Evolutionary conservation across 2,888 invertebrate genomes (phyloP), one percentile per base, ranked within the genome.

Genomic region (Ecdyonurus torrentis): DNA sequence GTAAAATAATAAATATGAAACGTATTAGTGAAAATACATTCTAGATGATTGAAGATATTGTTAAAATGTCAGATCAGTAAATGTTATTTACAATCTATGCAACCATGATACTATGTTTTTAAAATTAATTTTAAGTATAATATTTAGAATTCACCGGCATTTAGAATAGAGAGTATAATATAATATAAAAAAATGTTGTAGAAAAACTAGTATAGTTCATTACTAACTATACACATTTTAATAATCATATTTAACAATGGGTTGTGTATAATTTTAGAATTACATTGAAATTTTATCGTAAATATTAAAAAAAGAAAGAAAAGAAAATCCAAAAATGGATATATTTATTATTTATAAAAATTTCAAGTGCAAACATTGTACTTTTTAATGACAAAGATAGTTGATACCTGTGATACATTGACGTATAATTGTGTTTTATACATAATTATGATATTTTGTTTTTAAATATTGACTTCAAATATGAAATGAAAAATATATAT

Each of bases 1-100:
- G 83, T 82, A 68, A 66, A 59, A n/a, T 7, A 19, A 60, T 18
- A 1, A 20, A 20, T 7, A 10, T 60, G 7, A 37, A 5, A 37
- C 37, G 37, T 15, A 37, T 15, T 15, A 37, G 37, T 37, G 37
- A 5, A 15, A 37, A 15, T 10, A 37, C 37, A 10, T 37, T 37
- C 7, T 15, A 37, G 15, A 15, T 37, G 37, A 15, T 10, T 10
- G 37, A 10, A 10, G 37, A 15, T 5, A 10, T 15, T 10, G 37
- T 10, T 5, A 10, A 37, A 37, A 37, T 10, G 15, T 5, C 37
- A 37, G 5, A 15, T 15, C 15, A 10, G 37, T 37, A 10, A 37
- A 37, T 5, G 37, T 37, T 5, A 10, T 37, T 37, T 37, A 5
- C 15, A 10, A n/a, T n/a, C n/a, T n/a, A n/a, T n/a, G n/a, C n/a